Evolutionary conservation across 2,888 invertebrate species (phyloP).

Genomic region (Drosophila borealis): DNA sequence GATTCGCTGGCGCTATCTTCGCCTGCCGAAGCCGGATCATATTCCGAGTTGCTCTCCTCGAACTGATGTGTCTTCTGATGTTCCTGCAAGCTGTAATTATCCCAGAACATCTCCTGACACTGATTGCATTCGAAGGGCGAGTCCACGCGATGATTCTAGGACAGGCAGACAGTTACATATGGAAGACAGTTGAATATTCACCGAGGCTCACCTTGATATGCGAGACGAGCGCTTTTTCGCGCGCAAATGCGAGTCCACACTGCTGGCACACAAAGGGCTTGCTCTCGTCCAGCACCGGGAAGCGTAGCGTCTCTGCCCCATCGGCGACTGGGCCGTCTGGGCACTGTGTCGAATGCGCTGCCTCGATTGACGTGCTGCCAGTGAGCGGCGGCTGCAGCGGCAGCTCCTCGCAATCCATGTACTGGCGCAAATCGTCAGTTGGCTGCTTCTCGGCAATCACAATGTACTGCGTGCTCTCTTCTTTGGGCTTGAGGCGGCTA

Average conservation of each 20-base stretch:
- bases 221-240: slow-evolving; percentile 92
- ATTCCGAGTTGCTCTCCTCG: slow-evolving; percentile 85
- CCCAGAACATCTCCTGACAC: slow-evolving; percentile 94
- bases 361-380: slow-evolving; percentile 11
- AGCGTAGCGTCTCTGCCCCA: slow-evolving; percentile 69
- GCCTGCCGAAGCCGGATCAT: slow-evolving; percentile 83
- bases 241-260: slow-evolving; percentile 91
- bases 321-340: slow-evolving; percentile 9
- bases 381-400: slow-evolving; percentile 44
- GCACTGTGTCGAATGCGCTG: slow-evolving; percentile 13
- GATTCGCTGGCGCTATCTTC: slow-evolving; percentile 86
- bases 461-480: slow-evolving; percentile 77
- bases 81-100: slow-evolving; percentile 87
- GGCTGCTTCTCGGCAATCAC: slow-evolving; percentile 64
- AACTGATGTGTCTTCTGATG: slow-evolving; percentile 88
- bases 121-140: slow-evolving; percentile 92
- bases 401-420: slow-evolving; percentile 50
- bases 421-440: slow-evolving; percentile 37
- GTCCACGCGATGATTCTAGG: slow-evolving; percentile 90
- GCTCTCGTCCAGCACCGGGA: slow-evolving; percentile 88
- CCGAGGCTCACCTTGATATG: slow-evolving; percentile 87
- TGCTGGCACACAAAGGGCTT: slow-evolving; percentile 93
- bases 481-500: slow-evolving; percentile 81
- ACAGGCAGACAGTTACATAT: not conserved
- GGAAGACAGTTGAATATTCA: not conserved